These are phyloP conservation scores for Malacoraja senta DNA, from an alignment of 2,797 vertebrate genomes.

Conservation along the genomic window DNA sequence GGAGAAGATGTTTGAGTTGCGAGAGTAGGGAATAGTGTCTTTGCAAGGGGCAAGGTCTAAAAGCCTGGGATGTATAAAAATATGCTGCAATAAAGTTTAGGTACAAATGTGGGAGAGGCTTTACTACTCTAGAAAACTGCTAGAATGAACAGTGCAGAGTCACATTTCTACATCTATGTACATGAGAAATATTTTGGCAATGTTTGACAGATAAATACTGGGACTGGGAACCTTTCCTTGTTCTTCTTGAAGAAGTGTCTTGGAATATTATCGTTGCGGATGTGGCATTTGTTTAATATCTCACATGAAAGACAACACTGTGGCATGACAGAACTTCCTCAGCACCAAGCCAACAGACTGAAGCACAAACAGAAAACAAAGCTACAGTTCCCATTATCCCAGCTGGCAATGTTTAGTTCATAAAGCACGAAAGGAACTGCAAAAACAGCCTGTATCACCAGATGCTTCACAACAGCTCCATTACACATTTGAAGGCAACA, in stretches of 20 bases:
- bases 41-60: no score
- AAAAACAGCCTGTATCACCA: not conserved
- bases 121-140: no score
- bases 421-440: not conserved
- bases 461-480: not conserved
- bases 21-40: no score
- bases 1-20: no score
- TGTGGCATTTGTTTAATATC: not conserved
- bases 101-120: not conserved
- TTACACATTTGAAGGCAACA: not conserved
- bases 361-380: not conserved
- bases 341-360: not conserved
- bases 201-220: not conserved
- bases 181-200: not conserved
- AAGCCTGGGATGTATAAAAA: not conserved
- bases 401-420: not conserved
- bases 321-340: not conserved
- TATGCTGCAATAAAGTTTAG: not conserved
- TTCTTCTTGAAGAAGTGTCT: not conserved
- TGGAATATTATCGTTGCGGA: not conserved
- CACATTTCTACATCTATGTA: not conserved
- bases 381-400: not conserved
- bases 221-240: not conserved
- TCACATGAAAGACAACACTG: not conserved
- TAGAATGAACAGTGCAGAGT: not conserved